Conservation (phyloP, 1,140 invertebrate species). For the Parasteatoda tepidariorum region DNA sequence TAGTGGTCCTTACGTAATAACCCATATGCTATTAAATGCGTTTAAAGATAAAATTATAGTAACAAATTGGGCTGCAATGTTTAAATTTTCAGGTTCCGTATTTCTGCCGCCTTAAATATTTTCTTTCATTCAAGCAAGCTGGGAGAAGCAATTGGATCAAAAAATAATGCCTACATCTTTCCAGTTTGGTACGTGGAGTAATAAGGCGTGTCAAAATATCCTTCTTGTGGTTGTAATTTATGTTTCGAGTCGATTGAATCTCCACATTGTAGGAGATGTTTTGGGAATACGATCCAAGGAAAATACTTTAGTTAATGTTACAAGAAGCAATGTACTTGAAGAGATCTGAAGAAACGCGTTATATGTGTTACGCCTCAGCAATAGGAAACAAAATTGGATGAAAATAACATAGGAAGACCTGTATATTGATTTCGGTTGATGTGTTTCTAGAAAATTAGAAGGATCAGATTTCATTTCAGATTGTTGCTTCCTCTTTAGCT, state of each 20-base stretch:
- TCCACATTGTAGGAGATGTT: background rate
- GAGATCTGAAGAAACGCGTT: conserved; percentile 15
- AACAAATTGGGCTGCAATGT: too few relatives aligned
- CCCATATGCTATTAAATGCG: too few relatives aligned
- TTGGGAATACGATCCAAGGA: too few relatives aligned
- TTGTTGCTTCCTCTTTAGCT: background rate
- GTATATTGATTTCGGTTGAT: conserved; percentile 41
- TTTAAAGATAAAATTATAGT: too few relatives aligned
- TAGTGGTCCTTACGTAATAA: too few relatives aligned
- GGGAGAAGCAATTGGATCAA: conserved; percentile 24
- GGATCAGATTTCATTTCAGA: conserved; percentile 44
- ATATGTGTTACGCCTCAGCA: conserved; percentile 6
- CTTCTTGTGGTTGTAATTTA: conserved; percentile 53
- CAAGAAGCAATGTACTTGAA: conserved; percentile 49
- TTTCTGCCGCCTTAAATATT: too few relatives aligned
- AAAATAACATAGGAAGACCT: background rate
- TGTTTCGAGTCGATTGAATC: conserved; percentile 53
- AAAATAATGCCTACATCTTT: conserved; percentile 32
- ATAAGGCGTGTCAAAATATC: conserved; percentile 58
- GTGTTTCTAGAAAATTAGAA: conserved; percentile 41
- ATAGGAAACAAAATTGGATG: background rate
- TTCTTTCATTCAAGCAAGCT: too few relatives aligned
- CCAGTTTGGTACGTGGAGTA: conserved; percentile 49
- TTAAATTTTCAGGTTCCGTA: too few relatives aligned
- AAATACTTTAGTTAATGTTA: too few relatives aligned